phyloP scores from a whole-genome alignment of 2,113 vertebrate genomes.

The Esox niger region DNA sequence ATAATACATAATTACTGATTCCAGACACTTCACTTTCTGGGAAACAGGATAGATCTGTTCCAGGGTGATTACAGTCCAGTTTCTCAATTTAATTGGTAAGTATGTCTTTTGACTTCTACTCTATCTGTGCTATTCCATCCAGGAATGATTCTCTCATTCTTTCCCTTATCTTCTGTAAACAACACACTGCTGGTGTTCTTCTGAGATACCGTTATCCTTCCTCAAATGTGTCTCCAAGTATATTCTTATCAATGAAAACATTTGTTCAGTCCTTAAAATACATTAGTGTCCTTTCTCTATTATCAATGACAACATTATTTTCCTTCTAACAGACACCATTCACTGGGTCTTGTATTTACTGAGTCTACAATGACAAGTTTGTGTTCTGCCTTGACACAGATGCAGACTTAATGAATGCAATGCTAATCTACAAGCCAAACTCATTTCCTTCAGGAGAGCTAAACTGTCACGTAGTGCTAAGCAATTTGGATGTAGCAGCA shows the following conservation, averaged over 20 bases:
- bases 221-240: neutral
- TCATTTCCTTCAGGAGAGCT: neutral
- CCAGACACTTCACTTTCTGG: neutral
- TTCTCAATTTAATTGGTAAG: no score
- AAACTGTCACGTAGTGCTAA: neutral
- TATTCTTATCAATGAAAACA: conserved; percentile 45
- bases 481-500: no score
- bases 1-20: neutral
- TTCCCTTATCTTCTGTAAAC: neutral
- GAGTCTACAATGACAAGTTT: neutral
- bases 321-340: conserved; percentile 29
- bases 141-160: neutral
- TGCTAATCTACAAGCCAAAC: neutral
- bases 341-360: conserved; percentile 10
- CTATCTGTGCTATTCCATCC: neutral
- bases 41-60: neutral
- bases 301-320: conserved; percentile 68
- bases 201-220: neutral
- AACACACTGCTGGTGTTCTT: neutral
- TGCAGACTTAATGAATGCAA: neutral
- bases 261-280: conserved; percentile 45
- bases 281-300: conserved; percentile 39
- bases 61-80: neutral
- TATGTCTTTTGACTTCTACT: no score
- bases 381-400: neutral